Conservation (phyloP, 1,140 invertebrate genomes). For the Drosophila kanapiae region DNA sequence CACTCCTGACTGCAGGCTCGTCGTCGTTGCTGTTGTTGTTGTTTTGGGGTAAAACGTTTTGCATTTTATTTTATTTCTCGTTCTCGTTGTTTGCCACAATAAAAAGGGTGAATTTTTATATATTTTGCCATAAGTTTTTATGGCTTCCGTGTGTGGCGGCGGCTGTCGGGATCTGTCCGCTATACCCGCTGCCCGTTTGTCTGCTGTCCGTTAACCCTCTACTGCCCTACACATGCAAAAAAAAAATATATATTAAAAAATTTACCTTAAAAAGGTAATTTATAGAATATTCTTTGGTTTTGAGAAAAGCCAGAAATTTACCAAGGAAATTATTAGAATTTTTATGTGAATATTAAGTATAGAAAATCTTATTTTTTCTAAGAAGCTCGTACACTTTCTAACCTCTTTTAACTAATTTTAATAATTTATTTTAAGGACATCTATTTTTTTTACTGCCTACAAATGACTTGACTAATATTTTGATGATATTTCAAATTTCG, state of each 20-base stretch:
- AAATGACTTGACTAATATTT: no score
- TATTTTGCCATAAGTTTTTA: constrained; percentile 82
- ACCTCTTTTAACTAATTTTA: no score
- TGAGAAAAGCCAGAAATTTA: no score
- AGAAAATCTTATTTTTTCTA: no score
- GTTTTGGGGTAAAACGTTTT: constrained; percentile 66
- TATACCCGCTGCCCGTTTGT: background rate
- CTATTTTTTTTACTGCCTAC: no score
- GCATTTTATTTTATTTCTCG: constrained; percentile 80
- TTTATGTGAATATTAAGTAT: no score
- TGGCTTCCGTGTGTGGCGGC: constrained; percentile 81
- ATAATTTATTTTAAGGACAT: no score
- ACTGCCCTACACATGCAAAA: constrained; percentile 15
- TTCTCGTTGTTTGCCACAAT: constrained; percentile 81
- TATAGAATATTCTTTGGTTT: background rate
- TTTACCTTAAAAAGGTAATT: background rate
- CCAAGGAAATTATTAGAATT: no score
- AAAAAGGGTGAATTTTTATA: constrained; percentile 84
- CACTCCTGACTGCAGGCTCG: constrained; percentile 16
- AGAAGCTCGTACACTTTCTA: no score
- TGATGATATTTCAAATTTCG: background rate
- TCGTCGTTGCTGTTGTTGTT: background rate
- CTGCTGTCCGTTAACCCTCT: constrained; percentile 24
- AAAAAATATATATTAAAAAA: background rate
- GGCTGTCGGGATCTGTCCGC: constrained; percentile 49